Evolutionary conservation across 2,888 invertebrate genomes (phyloP).

Genomic region (Aquatica leii): DNA sequence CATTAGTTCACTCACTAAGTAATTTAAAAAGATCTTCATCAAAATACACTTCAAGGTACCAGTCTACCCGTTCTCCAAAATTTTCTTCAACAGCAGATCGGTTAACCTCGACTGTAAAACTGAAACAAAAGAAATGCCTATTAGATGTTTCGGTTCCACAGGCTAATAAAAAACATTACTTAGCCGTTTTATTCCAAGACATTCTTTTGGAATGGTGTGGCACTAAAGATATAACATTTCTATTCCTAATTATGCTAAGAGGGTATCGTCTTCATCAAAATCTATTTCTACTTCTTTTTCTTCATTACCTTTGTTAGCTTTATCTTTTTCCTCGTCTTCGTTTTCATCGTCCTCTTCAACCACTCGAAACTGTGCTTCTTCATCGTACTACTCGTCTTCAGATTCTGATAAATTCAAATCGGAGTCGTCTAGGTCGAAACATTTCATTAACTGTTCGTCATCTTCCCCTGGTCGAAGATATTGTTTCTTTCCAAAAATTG

Average conservation of each 20-base stretch:
- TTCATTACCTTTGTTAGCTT: not conserved
- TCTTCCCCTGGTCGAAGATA: slow-evolving; percentile 15
- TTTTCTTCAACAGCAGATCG: not conserved
- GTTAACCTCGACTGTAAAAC: slow-evolving; percentile 4
- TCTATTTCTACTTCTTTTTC: not conserved
- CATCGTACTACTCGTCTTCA: slow-evolving; percentile 10
- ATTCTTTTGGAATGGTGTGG: not conserved
- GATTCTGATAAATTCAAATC: slow-evolving; percentile 12
- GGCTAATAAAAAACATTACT: not conserved
- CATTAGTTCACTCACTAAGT: slow-evolving; percentile 15
- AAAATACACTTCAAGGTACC: slow-evolving; percentile 16
- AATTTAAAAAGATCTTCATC: slow-evolving; percentile 17
- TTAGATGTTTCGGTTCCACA: not conserved
- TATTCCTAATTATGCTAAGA: not conserved
- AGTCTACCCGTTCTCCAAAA: not conserved
- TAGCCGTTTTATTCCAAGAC: not conserved
- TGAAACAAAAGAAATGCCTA: not conserved
- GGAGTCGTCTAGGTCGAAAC: slow-evolving; percentile 18
- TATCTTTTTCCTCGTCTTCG: not conserved
- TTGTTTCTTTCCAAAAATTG: slow-evolving; percentile 24
- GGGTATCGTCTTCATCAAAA: not conserved
- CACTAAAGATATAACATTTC: too few species aligned
- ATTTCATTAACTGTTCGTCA: slow-evolving; percentile 22
- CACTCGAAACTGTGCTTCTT: not conserved
- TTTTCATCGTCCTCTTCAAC: slow-evolving; percentile 3